phyloP scores from a whole-genome alignment of 2,888 invertebrate species.

The Cryptocephalus primarius region DNA sequence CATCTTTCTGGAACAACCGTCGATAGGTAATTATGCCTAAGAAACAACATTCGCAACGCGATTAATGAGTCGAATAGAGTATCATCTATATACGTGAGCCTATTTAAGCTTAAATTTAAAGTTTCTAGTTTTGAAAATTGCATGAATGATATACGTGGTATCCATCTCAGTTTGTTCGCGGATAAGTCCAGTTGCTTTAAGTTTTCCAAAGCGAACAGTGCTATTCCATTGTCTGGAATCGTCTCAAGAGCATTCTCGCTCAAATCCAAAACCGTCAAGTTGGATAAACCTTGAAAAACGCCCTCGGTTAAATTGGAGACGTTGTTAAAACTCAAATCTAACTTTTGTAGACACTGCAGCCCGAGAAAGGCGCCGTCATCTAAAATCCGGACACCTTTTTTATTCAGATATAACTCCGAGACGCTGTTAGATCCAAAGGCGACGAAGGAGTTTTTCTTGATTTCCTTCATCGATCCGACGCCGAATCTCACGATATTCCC shows the following conservation, averaged over 20 bases:
- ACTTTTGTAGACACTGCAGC: constrained; percentile 20
- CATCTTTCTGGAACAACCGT: constrained; percentile 16
- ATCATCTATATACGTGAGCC: constrained; percentile 18
- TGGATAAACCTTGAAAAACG: constrained; percentile 15
- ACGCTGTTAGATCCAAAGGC: constrained; percentile 21
- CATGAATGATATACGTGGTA: constrained; percentile 15
- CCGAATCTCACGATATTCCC: constrained; percentile 23
- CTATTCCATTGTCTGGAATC: constrained; percentile 11
- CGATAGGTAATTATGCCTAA: constrained; percentile 17
- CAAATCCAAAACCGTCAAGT: constrained; percentile 17
- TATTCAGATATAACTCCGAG: constrained; percentile 17
- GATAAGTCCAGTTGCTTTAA: constrained; percentile 23
- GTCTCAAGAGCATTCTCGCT: constrained; percentile 17
- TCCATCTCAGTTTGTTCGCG: constrained; percentile 16
- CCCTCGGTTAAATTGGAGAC: constrained; percentile 15
- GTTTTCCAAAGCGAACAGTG: constrained; percentile 9
- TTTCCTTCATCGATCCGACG: constrained; percentile 7
- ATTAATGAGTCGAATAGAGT: constrained; percentile 19
- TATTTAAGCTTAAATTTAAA: constrained; percentile 24
- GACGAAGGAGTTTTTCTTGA: constrained; percentile 22
- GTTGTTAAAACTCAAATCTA: constrained; percentile 23
- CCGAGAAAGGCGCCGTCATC: constrained; percentile 21
- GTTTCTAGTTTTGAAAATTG: constrained; percentile 16
- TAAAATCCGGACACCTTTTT: constrained; percentile 19
- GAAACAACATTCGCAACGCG: constrained; percentile 14